Evolutionary conservation across 2,888 invertebrate species (phyloP), one percentile per base, ranked within the genome.

Genomic region (Acholoe squamosa): DNA sequence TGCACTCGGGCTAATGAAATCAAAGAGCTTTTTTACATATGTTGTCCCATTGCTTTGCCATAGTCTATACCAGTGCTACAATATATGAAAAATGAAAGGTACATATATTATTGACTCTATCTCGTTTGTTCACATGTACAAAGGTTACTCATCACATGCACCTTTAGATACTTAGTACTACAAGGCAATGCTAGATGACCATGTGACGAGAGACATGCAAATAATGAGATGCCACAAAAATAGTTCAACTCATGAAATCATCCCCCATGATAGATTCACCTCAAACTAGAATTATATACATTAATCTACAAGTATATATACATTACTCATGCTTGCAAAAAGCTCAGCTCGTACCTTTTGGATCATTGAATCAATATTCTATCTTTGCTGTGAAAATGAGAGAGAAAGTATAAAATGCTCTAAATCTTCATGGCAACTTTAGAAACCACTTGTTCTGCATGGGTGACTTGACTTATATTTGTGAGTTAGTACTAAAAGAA

Each of bases 161-260:
- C 77, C 77, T 28, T 77, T 25, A 77, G 77, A 77, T 77, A 31
- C 33, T 31, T 33, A 33, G 33, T 28, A 77, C 77, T 77, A 77
- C 77, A 77, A 77, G 77, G 77, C 77, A 77, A 77, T 77, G 77
- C 77, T 77, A 77, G 77, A 77, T 77, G 77, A 84, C 51, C n/a
- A 51, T 84, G 51, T 84, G 84, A 52, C 54, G 54, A 84, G 84
- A 84, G 22, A 54, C 84, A 84, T 84, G 84, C 84, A 84, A 84
- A 84, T 84, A 52, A 84, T 84, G 84, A 84, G 84, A 84, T 84
- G 84, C 84, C 84, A 84, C 84, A 84, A 84, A 84, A 84, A 84
- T 84, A 84, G 84, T 84, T 84, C n/a, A 51, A 84, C 84, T 84
- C 84, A 84, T 84, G 84, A 84, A 84, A 84, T 84, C 84, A 84